Base-by-base conservation (phyloP, 2,888 invertebrate genomes). In the Melanotus villosus region DNA sequence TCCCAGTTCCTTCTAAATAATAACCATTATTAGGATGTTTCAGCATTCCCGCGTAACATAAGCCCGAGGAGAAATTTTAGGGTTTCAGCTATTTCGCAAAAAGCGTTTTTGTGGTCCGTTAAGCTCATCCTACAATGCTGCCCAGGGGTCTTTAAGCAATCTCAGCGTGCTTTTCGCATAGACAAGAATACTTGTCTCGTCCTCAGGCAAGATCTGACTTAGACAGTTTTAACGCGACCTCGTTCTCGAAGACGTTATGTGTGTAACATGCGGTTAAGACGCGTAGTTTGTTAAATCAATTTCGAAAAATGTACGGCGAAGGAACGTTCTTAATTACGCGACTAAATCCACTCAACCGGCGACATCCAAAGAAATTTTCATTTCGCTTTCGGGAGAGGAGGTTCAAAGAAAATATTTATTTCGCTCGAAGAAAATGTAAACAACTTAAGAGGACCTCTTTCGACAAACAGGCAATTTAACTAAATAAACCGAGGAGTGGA, bases 121-220 rank as follows among this genome's bases (percentile, higher is more conserved):
- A 69, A 65, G 59, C 71, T 68, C 71, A 59, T 71, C 63, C 65
- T 67, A 68, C 50, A 69, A 38, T 65, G 63, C 67, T 64, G 66
- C 70, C 73, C 69, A 65, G 56, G 63, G 75, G 72, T 68, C 68
- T 71, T 65, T 70, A 72, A 73, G 68, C 70, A 75, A 72, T 75
- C 72, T 75, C 65, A 38, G 73, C 67, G 58, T 69, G 63, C 67
- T 69, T 70, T 72, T 73, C 66, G 56, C 63, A 65, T 71, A 71
- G 64, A 63, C 54, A 41, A 41, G 54, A 57, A 63, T 54, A 59
- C 59, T 62, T 60, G 45, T 23, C 30, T 34, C 7, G 4, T 43
- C 56, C 41, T 43, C 45, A 5, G 21, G 58, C 65, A 16, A 21
- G 18, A 26, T 34, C 45, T 56, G 38, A 54, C 41, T 54, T 54